A percentile compares a stretch with the other conserved stretches of the same genome.
Conservation (phyloP, 2,888 invertebrate genomes). For the Hirtodrosophila histrioides region DNA sequence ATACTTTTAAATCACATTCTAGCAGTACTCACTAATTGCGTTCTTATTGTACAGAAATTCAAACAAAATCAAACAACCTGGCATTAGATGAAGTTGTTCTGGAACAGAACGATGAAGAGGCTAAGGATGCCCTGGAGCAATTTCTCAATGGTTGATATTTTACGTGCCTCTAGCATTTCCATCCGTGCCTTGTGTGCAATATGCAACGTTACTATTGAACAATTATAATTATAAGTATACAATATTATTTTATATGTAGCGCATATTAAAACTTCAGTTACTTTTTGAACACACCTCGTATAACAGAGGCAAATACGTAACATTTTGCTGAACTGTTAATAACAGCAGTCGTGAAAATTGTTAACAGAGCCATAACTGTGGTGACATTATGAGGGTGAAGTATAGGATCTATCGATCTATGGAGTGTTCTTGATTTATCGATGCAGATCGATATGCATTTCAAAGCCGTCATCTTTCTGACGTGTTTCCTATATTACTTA, state of each 20-base stretch:
- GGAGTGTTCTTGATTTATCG: too few relatives aligned
- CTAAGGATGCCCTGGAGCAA: slow-evolving; percentile 87
- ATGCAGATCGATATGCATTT: too few relatives aligned
- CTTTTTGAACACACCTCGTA: too few relatives aligned
- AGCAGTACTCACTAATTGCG: not conserved
- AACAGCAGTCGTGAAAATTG: too few relatives aligned
- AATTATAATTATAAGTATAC: slow-evolving; percentile 10
- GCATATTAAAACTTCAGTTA: not conserved
- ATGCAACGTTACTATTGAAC: slow-evolving; percentile 19
- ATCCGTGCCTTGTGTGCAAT: slow-evolving; percentile 57
- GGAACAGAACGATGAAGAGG: slow-evolving; percentile 86
- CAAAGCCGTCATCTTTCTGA: too few relatives aligned
- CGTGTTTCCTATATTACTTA: too few relatives aligned
- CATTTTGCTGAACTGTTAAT: too few relatives aligned
- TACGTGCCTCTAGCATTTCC: not conserved
- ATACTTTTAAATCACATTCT: too few relatives aligned
- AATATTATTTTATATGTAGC: not conserved
- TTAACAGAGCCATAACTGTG: too few relatives aligned
- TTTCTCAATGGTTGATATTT: slow-evolving; percentile 86
- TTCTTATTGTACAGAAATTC: slow-evolving; percentile 63
- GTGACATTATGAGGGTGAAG: too few relatives aligned
- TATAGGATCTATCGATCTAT: too few relatives aligned
- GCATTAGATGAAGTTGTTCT: slow-evolving; percentile 88
- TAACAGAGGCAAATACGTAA: too few relatives aligned
- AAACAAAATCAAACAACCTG: slow-evolving; percentile 74